These are phyloP conservation scores for Enteromius radiatus DNA, from an alignment of 2,797 vertebrate genomes.

Conservation along the genomic window DNA sequence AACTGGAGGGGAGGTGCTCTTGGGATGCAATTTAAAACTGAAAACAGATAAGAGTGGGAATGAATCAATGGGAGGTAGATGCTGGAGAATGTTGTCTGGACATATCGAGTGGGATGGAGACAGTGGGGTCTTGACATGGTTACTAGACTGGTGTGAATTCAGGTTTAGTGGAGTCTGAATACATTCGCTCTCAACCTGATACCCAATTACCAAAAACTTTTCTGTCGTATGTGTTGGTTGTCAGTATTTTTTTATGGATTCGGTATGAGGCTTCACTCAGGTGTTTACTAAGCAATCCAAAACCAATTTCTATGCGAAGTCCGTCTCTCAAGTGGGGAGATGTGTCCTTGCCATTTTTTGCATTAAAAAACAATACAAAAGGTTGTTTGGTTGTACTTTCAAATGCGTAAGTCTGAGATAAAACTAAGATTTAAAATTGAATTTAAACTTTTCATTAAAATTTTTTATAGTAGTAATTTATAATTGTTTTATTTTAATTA, in stretches of 20 bases:
- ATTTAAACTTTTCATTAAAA: background rate
- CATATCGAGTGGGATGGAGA: constrained; percentile 50
- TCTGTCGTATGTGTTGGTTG: constrained; percentile 12
- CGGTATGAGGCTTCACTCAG: background rate
- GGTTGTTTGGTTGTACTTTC: background rate
- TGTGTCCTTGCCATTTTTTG: background rate
- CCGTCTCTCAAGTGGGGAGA: background rate
- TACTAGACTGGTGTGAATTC: constrained; percentile 50
- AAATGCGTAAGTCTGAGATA: background rate
- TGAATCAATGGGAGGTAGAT: constrained; percentile 39
- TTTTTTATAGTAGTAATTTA: background rate
- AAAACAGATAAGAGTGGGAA: constrained; percentile 34
- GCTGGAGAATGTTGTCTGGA: constrained; percentile 38
- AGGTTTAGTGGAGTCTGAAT: constrained; percentile 48
- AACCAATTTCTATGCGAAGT: background rate
- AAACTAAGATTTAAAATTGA: background rate
- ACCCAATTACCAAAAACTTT: constrained; percentile 50
- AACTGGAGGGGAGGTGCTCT: constrained; percentile 22
- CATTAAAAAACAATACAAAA: background rate
- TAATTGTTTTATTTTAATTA: background rate
- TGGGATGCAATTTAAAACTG: constrained; percentile 42
- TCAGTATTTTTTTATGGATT: background rate
- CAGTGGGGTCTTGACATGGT: constrained; percentile 50
- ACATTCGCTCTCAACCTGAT: constrained; percentile 46
- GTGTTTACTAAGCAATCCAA: constrained; percentile 1